Percentiles rank a stretch among this genome's conserved stretches.
Conservation (phyloP, 2,888 invertebrate genomes). For the Lamellibrachia satsuma region DNA sequence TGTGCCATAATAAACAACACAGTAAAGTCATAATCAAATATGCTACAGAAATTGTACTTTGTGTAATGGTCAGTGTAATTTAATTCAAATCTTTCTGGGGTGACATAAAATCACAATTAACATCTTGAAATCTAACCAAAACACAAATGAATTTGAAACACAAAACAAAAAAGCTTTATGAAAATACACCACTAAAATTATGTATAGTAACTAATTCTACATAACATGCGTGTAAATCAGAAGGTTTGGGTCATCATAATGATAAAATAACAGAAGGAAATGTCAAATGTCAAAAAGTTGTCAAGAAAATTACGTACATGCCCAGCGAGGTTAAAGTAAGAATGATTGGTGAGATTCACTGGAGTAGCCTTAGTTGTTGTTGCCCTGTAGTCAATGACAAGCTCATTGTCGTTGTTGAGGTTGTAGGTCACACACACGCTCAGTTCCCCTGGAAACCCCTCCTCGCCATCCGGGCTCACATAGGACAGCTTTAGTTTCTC, state of each 20-base stretch:
- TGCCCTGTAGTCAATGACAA: constrained; percentile 80
- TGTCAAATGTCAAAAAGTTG: not conserved
- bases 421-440: constrained; percentile 77
- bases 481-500: constrained; percentile 78
- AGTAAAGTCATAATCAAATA: too few relatives aligned
- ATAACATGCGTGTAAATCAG: not conserved
- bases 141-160: too few relatives aligned
- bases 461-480: constrained; percentile 79
- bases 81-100: too few relatives aligned
- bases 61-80: too few relatives aligned
- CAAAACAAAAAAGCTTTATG: too few relatives aligned
- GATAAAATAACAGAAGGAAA: not conserved
- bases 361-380: constrained; percentile 81
- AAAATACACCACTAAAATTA: not conserved
- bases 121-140: too few relatives aligned
- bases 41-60: too few relatives aligned
- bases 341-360: constrained; percentile 86
- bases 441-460: constrained; percentile 89
- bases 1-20: too few relatives aligned
- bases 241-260: not conserved
- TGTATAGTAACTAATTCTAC: not conserved
- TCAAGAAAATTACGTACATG: constrained; percentile 66
- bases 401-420: constrained; percentile 76
- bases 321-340: constrained; percentile 91
- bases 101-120: too few relatives aligned